Evolutionary conservation across 2,113 vertebrate genomes (phyloP), one percentile per base, ranked within the genome.

Genomic region (Anhinga anhinga): DNA sequence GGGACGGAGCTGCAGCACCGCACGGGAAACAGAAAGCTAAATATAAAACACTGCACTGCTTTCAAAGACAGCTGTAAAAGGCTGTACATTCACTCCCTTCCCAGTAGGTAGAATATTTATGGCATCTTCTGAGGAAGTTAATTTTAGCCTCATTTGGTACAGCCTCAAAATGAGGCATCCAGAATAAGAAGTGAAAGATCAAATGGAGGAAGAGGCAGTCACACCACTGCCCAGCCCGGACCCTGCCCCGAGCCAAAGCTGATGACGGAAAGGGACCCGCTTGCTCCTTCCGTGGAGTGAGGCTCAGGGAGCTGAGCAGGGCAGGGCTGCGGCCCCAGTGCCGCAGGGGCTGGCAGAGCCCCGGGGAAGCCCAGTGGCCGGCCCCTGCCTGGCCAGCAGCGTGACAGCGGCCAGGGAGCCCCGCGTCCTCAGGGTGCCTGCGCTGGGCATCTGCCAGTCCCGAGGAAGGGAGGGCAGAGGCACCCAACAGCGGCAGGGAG

Each of bases 141-240:
- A 93, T 92, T 96, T 95, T 92, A 96, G 94, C 88, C 38, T 62
- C 40, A 1, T 97, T 67, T 42, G 70, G 34, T 58, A 20, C 32
- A 1, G 67, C 12, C 76, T 86, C 49, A 10, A 80, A 91, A 86
- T 0, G 3, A 72, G 49, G 22, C 0, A 2, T 8, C 65, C 76
- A 36, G 73, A 70, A 52, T 16, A 65, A 85, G 36, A 86, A 72
- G 77, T 20, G 10, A 89, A 73, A 80, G 62, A 61, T 42, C 22
- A 44, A 34, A 25, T 2, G 45, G 44, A 49, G n/a, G 55, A 45
- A 49, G 50, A n/a, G 1, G 50, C 55, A 81, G 40, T 7, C 63
- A 62, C 5, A 0, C 3, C n/a, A 1, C 70, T 49, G 49, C 53
- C 63, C 84, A 61, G 67, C 62, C 49, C 11, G 1, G 44, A 30